Percentiles rank a stretch among this genome's conserved stretches.
phyloP scores from a whole-genome alignment of 2,888 invertebrate species.

The Malacosoma neustria region DNA sequence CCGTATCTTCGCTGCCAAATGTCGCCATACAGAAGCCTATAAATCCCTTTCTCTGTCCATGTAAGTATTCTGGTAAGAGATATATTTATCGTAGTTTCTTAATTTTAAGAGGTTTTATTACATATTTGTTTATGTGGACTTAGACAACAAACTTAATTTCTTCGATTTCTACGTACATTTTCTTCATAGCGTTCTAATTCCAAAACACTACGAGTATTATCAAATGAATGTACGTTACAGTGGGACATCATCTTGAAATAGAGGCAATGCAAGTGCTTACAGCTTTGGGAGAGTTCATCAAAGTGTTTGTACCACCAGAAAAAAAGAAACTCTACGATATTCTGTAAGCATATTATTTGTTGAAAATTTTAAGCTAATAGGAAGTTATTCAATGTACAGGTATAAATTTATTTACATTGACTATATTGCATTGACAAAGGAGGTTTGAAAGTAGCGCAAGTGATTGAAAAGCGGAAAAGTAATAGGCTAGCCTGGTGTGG shows the following conservation, averaged over 20 bases:
- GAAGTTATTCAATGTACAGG: too few species aligned
- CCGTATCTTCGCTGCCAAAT: conserved; percentile 35
- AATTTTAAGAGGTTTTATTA: too few species aligned
- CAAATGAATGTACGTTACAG: conserved; percentile 24
- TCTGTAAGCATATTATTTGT: conserved; percentile 43
- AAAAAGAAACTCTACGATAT: conserved; percentile 50
- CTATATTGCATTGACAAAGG: too few species aligned
- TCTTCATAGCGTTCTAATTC: not conserved
- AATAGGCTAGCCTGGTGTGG: too few species aligned
- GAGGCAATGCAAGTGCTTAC: conserved; percentile 79
- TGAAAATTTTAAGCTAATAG: not conserved
- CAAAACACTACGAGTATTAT: not conserved
- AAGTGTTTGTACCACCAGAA: conserved; percentile 53
- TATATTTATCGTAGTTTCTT: too few species aligned
- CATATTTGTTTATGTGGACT: too few species aligned
- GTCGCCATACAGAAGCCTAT: conserved; percentile 16
- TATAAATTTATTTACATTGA: too few species aligned
- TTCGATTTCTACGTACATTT: too few species aligned
- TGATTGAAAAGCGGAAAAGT: too few species aligned
- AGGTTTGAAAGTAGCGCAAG: too few species aligned
- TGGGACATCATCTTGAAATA: conserved; percentile 78
- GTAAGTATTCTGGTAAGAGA: conserved; percentile 33
- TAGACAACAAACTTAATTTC: too few species aligned
- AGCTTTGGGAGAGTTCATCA: conserved; percentile 78
- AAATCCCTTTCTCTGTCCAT: conserved; percentile 48